Conservation (phyloP, 2,797 vertebrate species). For the Malacoctenus gilli region DNA sequence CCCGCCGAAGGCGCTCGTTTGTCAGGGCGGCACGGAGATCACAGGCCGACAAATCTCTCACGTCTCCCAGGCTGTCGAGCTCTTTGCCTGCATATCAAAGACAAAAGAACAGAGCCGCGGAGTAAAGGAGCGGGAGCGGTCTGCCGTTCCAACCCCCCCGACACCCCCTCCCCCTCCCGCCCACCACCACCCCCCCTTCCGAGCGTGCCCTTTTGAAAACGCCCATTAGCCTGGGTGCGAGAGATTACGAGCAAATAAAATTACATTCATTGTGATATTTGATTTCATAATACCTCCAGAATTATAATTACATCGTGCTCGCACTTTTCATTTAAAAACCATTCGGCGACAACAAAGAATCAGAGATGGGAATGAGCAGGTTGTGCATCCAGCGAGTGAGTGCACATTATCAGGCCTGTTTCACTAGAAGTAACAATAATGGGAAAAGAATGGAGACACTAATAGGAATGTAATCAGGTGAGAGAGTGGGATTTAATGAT, state of each 20-base stretch:
- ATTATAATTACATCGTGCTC: constrained; percentile 81
- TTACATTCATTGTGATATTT: constrained; percentile 83
- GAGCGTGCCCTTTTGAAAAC: constrained; percentile 80
- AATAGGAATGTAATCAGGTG: constrained; percentile 77
- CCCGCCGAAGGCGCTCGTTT: constrained; percentile 81
- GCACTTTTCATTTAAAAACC: constrained; percentile 82
- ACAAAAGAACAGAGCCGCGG: constrained; percentile 76
- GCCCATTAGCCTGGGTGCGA: constrained; percentile 80
- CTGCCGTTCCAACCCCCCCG: constrained; percentile 65
- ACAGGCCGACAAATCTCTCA: constrained; percentile 82
- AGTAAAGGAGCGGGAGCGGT: constrained; percentile 66
- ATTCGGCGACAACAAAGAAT: constrained; percentile 77
- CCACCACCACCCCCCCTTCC: too few species aligned
- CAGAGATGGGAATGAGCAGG: constrained; percentile 72
- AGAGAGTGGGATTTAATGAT: constrained; percentile 76
- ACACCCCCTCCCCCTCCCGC: too few species aligned
- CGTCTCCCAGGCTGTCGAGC: constrained; percentile 77
- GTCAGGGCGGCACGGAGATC: constrained; percentile 81
- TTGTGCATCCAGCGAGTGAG: constrained; percentile 69
- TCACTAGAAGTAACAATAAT: constrained; percentile 77
- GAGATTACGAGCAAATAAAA: constrained; percentile 88
- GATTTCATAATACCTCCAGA: constrained; percentile 82
- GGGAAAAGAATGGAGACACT: constrained; percentile 69
- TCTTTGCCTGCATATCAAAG: constrained; percentile 80
- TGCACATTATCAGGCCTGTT: constrained; percentile 77